Evolutionary conservation across 2,113 vertebrate genomes (phyloP).

Genomic region (cattle (Bos taurus)): ARS-UCD2.0 NC_037329.1:102239001-102239500

Average conservation of each 20-base stretch:
- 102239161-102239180: background rate
- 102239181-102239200: background rate
- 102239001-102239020: background rate
- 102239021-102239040: background rate
- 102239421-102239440: background rate
- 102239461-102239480: background rate
- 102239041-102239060: background rate
- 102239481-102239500: background rate
- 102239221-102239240: background rate
- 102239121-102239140: background rate
- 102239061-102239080: background rate
- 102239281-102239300: background rate
- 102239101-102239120: background rate
- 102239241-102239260: background rate
- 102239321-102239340: background rate
- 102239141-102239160: background rate
- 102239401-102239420: too few species aligned
- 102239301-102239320: background rate
- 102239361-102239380: background rate
- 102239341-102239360: background rate
- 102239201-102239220: background rate
- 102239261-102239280: background rate
- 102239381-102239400: background rate
- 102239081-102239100: background rate
- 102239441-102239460: background rate